Evolutionary conservation across 2,888 invertebrate species (phyloP), one percentile per base, ranked within the genome.

Genomic region (Agrotis exclamationis): DNA sequence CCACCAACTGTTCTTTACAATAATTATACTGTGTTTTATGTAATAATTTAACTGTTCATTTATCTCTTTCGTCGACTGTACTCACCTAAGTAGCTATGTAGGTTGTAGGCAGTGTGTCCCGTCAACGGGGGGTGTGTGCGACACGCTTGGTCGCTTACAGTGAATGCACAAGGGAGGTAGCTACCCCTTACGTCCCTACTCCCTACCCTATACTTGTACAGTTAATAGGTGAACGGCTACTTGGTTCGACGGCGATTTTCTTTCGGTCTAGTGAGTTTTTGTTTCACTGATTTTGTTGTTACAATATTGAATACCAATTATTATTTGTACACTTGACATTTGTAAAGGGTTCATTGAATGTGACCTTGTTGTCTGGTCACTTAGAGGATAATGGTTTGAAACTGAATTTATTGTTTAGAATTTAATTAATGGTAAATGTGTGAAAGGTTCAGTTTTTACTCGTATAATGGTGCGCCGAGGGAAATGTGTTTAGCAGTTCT

Each of bases 71-170:
- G 1, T 13, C 5, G 18, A 50, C 18, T 57, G 63, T 74, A 74
- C 47, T 13, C 9, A 7, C 4, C 6, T 33, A 45, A 69, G 28
- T 18, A 57, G 16, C 57, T 58, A 24, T 54, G 72, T 78, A 74
- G 80, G 45, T 28, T 57, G 39, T 18, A 20, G 70, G 24, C 4
- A 76, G 22, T 56, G 28, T 60, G 57, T 64, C 63, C 74, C 48
- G 64, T 74, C 59, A 39, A 47, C 69, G 51, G 71, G 77, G 79
- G 80, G 81, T 74, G 73, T 81, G 60, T 73, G 65, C 59, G 75
- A 79, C 88, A 87, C 81, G 86, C 84, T 82, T 79, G 85, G 76
- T 79, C 86, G 87, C 85, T 80, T 84, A 71, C 74, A 73, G 64
- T 85, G 75, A 85, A 85, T 80, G 68, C 78, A 68, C 70, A 64